These are phyloP conservation scores for Mesorhabditis spiculigera DNA, from an alignment of 2,888 invertebrate species.

Conservation along the genomic window DNA sequence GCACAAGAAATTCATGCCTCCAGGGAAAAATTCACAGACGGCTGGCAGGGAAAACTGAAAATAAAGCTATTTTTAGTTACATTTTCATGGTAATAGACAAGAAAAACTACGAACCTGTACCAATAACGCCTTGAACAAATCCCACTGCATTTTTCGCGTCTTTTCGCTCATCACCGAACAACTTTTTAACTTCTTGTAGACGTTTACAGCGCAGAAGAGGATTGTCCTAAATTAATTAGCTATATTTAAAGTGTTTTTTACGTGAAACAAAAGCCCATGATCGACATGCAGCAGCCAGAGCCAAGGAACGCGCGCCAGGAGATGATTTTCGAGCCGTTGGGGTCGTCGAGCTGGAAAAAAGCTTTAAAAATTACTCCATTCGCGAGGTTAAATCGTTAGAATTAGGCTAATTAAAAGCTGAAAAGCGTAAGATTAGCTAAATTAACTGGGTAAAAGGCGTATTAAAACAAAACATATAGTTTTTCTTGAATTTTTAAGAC, in stretches of 20 bases:
- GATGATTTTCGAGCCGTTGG: background rate
- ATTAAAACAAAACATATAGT: too few species aligned
- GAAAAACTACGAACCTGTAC: background rate
- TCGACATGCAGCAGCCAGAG: background rate
- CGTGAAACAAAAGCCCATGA: constrained; percentile 2
- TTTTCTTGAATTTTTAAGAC: background rate
- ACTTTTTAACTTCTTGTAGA: background rate
- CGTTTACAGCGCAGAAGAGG: background rate
- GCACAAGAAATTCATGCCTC: background rate
- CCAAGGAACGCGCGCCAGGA: background rate
- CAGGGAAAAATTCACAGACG: background rate
- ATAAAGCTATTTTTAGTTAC: background rate
- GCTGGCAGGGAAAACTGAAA: constrained; percentile 3
- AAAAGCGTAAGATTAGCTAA: too few species aligned
- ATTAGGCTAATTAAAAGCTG: too few species aligned
- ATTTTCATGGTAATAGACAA: too few species aligned
- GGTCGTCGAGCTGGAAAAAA: background rate
- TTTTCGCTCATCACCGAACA: background rate
- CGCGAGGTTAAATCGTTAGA: too few species aligned
- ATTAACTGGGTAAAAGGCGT: too few species aligned
- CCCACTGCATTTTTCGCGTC: constrained; percentile 1
- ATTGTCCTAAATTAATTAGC: background rate
- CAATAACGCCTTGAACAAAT: background rate
- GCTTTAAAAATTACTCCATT: too few species aligned
- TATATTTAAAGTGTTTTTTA: background rate